phyloP scores from a whole-genome alignment of 1,140 invertebrate genomes.

The Ruditapes philippinarum region DNA sequence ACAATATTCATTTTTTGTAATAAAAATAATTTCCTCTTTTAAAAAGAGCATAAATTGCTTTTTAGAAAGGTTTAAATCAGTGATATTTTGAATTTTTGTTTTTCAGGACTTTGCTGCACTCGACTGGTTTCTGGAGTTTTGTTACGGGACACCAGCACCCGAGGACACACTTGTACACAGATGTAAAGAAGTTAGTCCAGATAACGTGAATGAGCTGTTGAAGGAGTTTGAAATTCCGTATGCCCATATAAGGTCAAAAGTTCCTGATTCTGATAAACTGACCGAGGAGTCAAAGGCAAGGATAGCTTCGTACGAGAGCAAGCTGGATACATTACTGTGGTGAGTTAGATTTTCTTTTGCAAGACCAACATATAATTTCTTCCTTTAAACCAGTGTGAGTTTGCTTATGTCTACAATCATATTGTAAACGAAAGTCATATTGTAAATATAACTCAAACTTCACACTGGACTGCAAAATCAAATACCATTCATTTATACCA shows the following conservation, averaged over 20 bases:
- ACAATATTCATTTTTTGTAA: no score
- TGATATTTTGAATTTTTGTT: background rate
- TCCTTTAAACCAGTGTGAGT: no score
- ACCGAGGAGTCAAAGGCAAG: constrained; percentile 76
- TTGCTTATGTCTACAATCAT: no score
- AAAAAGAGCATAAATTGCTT: no score
- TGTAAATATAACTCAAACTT: no score
- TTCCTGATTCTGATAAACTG: constrained; percentile 55
- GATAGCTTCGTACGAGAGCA: constrained; percentile 77
- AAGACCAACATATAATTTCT: no score
- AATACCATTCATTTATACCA: no score
- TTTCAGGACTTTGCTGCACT: constrained; percentile 80
- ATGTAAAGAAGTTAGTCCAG: constrained; percentile 74
- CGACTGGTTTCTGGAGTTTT: constrained; percentile 84
- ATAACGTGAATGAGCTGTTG: constrained; percentile 82
- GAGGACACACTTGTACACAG: constrained; percentile 69
- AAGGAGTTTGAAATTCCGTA: constrained; percentile 80
- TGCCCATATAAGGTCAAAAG: constrained; percentile 76
- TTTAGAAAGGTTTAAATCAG: no score
- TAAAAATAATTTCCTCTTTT: no score
- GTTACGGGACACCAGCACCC: constrained; percentile 80
- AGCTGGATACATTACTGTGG: constrained; percentile 83
- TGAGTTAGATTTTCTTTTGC: no score
- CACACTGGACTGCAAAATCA: no score
- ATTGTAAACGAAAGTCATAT: no score